Evolutionary conservation across 2,888 invertebrate genomes (phyloP).

Genomic region (Cryptosula pallasiana): DNA sequence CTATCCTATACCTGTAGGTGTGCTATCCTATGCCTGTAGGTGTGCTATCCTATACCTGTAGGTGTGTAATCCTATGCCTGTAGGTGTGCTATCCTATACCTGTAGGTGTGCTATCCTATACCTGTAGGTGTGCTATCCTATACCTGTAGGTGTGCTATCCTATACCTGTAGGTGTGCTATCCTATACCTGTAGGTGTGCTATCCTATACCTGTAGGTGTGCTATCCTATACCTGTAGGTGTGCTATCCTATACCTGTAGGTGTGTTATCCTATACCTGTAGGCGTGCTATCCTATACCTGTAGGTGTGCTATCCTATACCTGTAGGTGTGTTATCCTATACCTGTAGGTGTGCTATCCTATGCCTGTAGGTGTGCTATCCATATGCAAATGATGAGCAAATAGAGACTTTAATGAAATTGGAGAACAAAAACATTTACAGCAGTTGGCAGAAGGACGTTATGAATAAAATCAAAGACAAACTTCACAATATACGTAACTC

Average conservation of each 20-base stretch:
- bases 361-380: constrained; percentile 13
- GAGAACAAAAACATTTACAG: constrained; percentile 17
- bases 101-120: neutral
- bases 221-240: neutral
- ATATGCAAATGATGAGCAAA: constrained; percentile 4
- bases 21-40: neutral
- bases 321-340: neutral
- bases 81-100: neutral
- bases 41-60: neutral
- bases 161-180: neutral
- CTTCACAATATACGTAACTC: neutral
- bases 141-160: neutral
- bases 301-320: neutral
- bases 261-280: neutral
- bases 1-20: constrained; percentile 9
- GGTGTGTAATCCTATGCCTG: neutral
- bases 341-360: neutral
- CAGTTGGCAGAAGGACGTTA: neutral
- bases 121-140: neutral
- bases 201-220: neutral
- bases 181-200: neutral
- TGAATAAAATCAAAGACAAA: constrained; percentile 18
- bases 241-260: neutral
- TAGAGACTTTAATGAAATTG: neutral
- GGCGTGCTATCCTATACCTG: neutral